These are phyloP conservation scores for Xestia xanthographa DNA, from an alignment of 2,888 invertebrate genomes.

Conservation along the genomic window DNA sequence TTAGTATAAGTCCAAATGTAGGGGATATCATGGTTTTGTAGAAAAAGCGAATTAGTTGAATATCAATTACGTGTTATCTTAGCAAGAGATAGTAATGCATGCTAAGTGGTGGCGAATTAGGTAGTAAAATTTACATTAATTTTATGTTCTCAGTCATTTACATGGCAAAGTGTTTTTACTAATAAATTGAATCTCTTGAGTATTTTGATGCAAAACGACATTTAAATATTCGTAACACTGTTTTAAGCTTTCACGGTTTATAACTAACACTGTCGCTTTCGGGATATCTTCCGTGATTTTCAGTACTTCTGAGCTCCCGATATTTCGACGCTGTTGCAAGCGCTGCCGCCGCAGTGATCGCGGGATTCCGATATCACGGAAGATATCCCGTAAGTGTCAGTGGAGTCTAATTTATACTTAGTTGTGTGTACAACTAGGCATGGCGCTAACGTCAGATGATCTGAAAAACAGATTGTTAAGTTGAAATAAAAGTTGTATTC, in stretches of 20 bases:
- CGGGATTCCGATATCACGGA: no score
- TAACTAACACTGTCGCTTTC: no score
- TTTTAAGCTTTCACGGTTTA: no score
- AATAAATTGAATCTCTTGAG: neutral
- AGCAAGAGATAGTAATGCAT: conserved; percentile 27
- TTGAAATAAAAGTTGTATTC: neutral
- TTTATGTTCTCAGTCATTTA: neutral
- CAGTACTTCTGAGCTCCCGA: no score
- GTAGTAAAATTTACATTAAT: neutral
- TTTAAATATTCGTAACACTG: neutral
- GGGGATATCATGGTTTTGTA: conserved; percentile 13
- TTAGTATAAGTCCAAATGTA: conserved; percentile 31
- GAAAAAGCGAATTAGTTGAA: conserved; percentile 23
- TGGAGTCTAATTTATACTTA: no score
- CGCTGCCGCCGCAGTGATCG: no score
- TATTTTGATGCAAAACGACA: neutral
- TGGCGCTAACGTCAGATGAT: neutral
- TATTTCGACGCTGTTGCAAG: no score
- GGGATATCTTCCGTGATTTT: no score
- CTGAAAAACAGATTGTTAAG: neutral
- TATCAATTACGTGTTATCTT: conserved; percentile 47
- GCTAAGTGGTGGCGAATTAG: conserved; percentile 31
- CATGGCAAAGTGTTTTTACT: neutral
- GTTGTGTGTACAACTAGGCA: neutral
- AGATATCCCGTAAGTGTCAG: no score